Evolutionary conservation across 92 coral and sea anemone genomes (phyloP).

Genomic region (Porites divaricata): DNA sequence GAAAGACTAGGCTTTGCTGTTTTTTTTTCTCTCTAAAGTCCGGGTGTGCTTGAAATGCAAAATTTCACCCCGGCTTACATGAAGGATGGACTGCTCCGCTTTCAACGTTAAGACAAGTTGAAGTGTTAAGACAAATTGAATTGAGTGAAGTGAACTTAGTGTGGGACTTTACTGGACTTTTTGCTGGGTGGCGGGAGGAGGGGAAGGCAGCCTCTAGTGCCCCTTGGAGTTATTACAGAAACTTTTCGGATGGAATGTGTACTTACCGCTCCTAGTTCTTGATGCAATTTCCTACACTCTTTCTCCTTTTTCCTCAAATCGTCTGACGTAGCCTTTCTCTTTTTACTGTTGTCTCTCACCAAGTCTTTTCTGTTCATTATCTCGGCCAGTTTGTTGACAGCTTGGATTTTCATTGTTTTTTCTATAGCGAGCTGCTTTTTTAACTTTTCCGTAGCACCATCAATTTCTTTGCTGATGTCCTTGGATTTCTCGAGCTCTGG

Average conservation of each 20-base stretch:
- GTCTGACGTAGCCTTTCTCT: conserved; percentile 74
- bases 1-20: too few species aligned
- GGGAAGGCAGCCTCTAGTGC: not conserved
- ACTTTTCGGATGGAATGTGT: not conserved
- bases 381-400: conserved; percentile 97
- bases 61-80: too few species aligned
- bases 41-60: too few species aligned
- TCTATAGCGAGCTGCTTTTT: conserved; percentile 77
- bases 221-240: not conserved
- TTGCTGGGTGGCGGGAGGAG: not conserved
- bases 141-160: too few species aligned
- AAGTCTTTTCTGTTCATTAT: conserved; percentile 94
- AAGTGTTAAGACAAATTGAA: too few species aligned
- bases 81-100: too few species aligned
- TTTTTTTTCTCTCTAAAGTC: too few species aligned
- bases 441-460: conserved; percentile 76
- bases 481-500: conserved; percentile 91
- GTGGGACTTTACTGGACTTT: too few species aligned
- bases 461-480: conserved; percentile 77
- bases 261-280: conserved; percentile 86
- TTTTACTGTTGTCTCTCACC: conserved; percentile 71
- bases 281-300: conserved; percentile 86
- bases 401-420: conserved; percentile 82
- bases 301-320: conserved; percentile 93
- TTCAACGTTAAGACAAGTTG: too few species aligned